Conservation (phyloP, 2,113 vertebrate species). For the Pituophis catenifer region DNA sequence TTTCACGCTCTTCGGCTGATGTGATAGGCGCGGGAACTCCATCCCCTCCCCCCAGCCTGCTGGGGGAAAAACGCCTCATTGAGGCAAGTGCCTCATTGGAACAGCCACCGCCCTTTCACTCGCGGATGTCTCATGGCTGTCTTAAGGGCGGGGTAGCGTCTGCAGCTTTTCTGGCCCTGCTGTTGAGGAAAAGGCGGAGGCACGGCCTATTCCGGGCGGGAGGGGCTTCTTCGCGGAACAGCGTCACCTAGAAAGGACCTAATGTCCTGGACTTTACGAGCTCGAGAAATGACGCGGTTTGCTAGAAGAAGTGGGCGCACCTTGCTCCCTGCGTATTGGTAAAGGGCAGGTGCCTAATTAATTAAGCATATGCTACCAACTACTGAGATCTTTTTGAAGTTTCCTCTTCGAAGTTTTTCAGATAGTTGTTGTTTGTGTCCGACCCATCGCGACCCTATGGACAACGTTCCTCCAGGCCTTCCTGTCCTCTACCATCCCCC, state of each 20-base stretch:
- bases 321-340: not conserved
- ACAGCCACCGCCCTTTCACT: not conserved
- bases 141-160: not conserved
- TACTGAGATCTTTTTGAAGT: not conserved
- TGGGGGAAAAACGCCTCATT: too few species aligned
- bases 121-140: not conserved
- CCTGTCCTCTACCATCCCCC: too few species aligned
- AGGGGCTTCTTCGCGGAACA: not conserved
- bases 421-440: not conserved
- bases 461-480: too few species aligned
- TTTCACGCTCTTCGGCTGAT: rapidly evolving
- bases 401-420: not conserved
- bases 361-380: not conserved
- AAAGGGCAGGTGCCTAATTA: not conserved
- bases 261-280: not conserved
- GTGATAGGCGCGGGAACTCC: not conserved
- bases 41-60: not conserved
- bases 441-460: too few species aligned
- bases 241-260: not conserved
- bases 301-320: not conserved
- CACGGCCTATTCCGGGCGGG: not conserved
- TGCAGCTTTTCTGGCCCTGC: not conserved
- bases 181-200: not conserved
- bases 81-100: not conserved
- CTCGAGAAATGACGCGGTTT: not conserved